A percentile compares a stretch with the other conserved stretches of the same genome.
Evolutionary conservation across 2,888 invertebrate species (phyloP).

Genomic region (Sinodicranocentrus sp.): DNA sequence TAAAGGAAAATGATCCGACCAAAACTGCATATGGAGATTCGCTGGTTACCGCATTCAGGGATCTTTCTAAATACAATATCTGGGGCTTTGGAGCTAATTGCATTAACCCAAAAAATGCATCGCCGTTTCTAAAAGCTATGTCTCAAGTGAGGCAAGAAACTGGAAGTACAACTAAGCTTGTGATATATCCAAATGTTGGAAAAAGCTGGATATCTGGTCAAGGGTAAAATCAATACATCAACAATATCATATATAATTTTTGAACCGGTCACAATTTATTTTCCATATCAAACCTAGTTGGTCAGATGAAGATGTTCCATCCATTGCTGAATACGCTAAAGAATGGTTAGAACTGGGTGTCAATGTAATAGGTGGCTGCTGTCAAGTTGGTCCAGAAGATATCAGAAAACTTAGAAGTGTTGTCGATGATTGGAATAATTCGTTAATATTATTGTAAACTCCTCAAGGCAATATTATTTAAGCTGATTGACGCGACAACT

Average conservation of each 20-base stretch:
- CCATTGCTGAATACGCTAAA: conserved; percentile 85
- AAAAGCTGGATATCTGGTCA: conserved; percentile 85
- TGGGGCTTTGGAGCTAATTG: conserved; percentile 95
- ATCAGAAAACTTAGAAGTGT: conserved; percentile 81
- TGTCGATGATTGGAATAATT: conserved; percentile 57
- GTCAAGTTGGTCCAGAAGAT: conserved; percentile 90
- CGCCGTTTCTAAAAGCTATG: conserved; percentile 81
- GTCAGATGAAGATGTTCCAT: conserved; percentile 84
- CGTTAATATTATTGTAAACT: too few species aligned
- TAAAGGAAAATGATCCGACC: conserved; percentile 56
- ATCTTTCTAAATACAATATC: conserved; percentile 82
- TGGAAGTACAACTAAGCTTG: conserved; percentile 82
- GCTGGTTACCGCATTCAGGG: conserved; percentile 85
- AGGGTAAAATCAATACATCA: conserved; percentile 71
- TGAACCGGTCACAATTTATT: too few species aligned
- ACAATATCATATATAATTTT: too few species aligned
- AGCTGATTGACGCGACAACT: too few species aligned
- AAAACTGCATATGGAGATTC: conserved; percentile 89
- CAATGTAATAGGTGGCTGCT: conserved; percentile 91
- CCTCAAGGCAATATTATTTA: too few species aligned
- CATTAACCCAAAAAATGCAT: conserved; percentile 84
- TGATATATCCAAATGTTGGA: conserved; percentile 96
- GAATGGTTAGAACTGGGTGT: conserved; percentile 91
- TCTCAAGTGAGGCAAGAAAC: conserved; percentile 60
- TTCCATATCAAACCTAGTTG: conserved; percentile 77